Evolutionary conservation across 2,888 invertebrate genomes (phyloP), one percentile per base, ranked within the genome.

Genomic region (Sclerodermus sp.): DNA sequence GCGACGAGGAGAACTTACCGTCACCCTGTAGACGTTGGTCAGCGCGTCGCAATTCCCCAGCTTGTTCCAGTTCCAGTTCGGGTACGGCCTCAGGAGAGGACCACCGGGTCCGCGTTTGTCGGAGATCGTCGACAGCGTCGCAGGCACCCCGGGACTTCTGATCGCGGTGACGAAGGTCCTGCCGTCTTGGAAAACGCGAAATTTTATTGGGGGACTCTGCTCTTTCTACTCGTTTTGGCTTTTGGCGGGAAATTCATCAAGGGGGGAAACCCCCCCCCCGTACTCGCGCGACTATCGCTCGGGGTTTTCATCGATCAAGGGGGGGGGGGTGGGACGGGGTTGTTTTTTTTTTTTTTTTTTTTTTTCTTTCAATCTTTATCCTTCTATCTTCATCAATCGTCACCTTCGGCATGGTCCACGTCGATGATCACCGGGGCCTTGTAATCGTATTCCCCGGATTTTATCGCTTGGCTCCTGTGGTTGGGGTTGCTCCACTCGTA

Each of bases 1-100:
- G n/a, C n/a, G n/a, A n/a, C n/a, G n/a, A n/a, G n/a, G 6, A n/a
- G 8, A 60, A 82, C 83, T 82, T 78, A 90, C 90, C 60, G 85
- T 83, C n/a, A 87, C 80, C 70, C 91, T 81, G 67, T 86, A 90
- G 1, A 88, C 90, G 0, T 88, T 90, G 0, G 86, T 87, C 38
- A 91, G 80, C n/a, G 85, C 84, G 23, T 84, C 79, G 63, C 89
- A 89, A 68, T 84, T 52, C 0, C 83, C 83, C 56, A 82, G 82
- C 54, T 80, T 79, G 5, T 60, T 83, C 83, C 84, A 85, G 3
- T 75, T 70, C 79, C 87, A 88, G 73, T 82, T 80, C 0, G 89
- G 89, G 73, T 87, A 89, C 0, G 85, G 84, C 23, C 66, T 63
- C 43, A 89, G 74, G 64, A 38, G 81, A 78, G 6, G 82, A 74